These are phyloP conservation scores for Colletes latitarsis DNA, from an alignment of 1,140 invertebrate genomes.

Conservation along the genomic window DNA sequence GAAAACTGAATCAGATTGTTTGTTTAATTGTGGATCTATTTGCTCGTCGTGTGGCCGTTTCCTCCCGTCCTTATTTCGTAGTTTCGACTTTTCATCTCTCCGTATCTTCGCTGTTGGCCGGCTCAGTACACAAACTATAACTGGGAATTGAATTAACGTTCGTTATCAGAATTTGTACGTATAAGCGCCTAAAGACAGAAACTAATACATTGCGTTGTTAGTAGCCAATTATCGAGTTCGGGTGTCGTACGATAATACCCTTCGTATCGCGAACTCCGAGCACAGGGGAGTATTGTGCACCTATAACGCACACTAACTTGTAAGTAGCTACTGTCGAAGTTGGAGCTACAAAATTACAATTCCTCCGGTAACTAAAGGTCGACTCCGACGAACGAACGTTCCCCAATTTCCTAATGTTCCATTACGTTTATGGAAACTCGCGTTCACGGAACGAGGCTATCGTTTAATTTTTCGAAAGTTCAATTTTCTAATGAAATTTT, in stretches of 20 bases:
- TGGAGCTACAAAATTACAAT: constrained; percentile 25
- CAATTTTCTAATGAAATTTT: too few species aligned
- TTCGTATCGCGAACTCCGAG: constrained; percentile 24
- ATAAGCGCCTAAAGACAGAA: constrained; percentile 39
- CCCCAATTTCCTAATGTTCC: constrained; percentile 9
- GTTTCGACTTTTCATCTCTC: constrained; percentile 15
- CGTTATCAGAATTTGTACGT: constrained; percentile 47
- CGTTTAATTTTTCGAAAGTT: neutral
- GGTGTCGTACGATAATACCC: constrained; percentile 46
- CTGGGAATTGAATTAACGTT: constrained; percentile 49
- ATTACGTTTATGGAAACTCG: too few species aligned
- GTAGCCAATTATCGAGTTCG: constrained; percentile 51
- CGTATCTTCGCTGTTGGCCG: constrained; percentile 6
- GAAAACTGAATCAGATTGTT: neutral
- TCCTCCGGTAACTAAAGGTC: constrained; percentile 8
- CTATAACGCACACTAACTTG: constrained; percentile 15
- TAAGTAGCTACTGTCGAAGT: constrained; percentile 1
- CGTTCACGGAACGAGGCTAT: neutral
- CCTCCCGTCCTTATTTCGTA: neutral
- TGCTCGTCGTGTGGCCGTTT: neutral
- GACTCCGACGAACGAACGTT: neutral
- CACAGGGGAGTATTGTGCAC: neutral
- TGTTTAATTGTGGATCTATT: neutral
- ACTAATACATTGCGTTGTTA: constrained; percentile 50
- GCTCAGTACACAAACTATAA: constrained; percentile 33